Conservation (phyloP, 1,140 invertebrate species). For the Andrena cerasifolii region DNA sequence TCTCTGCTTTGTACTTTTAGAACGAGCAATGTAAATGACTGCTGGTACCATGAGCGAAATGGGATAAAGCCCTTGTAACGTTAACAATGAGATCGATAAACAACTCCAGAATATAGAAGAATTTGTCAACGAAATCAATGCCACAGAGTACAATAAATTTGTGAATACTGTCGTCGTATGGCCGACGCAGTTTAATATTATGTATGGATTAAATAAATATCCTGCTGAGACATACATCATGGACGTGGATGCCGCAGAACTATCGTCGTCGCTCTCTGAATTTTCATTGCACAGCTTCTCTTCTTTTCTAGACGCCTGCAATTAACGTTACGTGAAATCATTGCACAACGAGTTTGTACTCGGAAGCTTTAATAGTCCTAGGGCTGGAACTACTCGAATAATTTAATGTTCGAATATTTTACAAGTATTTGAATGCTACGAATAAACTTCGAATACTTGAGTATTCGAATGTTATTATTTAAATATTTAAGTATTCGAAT, state of each 20-base stretch:
- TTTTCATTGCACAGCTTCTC: constrained; percentile 46
- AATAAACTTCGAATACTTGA: no score
- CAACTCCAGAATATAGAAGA: constrained; percentile 85
- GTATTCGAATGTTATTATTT: no score
- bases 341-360: no score
- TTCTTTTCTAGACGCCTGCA: constrained; percentile 67
- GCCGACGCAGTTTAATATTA: constrained; percentile 94
- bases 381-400: no score
- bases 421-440: no score
- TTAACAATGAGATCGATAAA: constrained; percentile 88
- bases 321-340: constrained; percentile 33
- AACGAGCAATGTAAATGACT: constrained; percentile 82
- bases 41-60: constrained; percentile 92
- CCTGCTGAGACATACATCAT: constrained; percentile 88
- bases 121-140: constrained; percentile 87
- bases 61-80: constrained; percentile 94
- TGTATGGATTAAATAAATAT: constrained; percentile 97
- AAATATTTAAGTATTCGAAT: no score
- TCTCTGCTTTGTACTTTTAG: constrained; percentile 62
- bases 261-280: constrained; percentile 47
- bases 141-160: constrained; percentile 90
- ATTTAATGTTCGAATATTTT: no score
- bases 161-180: constrained; percentile 95
- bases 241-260: constrained; percentile 53
- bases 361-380: no score